Base-by-base conservation (phyloP, 2,888 invertebrate species). In the Schizotus pectinicornis region DNA sequence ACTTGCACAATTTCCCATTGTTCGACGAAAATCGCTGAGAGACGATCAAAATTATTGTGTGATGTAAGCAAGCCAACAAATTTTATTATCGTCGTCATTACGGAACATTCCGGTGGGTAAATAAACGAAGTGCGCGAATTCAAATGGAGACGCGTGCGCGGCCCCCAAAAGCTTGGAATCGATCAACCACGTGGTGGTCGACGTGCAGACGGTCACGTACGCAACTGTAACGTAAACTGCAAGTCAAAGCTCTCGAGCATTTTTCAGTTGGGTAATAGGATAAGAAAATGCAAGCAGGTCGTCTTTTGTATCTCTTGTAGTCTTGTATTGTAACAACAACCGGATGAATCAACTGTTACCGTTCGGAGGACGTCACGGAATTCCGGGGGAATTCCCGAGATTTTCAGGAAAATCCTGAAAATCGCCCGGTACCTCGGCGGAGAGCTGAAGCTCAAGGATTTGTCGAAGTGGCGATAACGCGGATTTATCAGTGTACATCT, bases 201-300 rank as follows among this genome's bases (percentile, higher is more conserved):
- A 61, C 68, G 67, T 70, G 70, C 64, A 49, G 53, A 32, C 35
- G 61, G 68, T 70, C 70, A 70, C 70, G 70, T 70, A 70, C 62
- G 63, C 70, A 63, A 55, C 12, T 13, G 2, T 42, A 54, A 61
- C 31, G 39, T 39, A 47, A 48, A 52, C 55, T 14, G 9, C 7
- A 32, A 35, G 14, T 37, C 34, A 52, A 46, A 56, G 51, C 53
- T 56, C 39, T 35, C n/a, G 8, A 22, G 13, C 9, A 37, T 8
- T 43, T 33, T 14, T 52, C 32, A 49, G 45, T 47, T 42, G 11
- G 30, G n/a, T 31, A 57, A 42, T 31, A 35, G 30, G 9, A 46
- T 37, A n/a, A 12, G 7, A n/a, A 22, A 22, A 22, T 22, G 22
- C 22, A 22, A 22, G 5, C 11, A 37, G 7, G 38, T 13, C 11